Base-by-base conservation (phyloP, 2,888 invertebrate genomes). In the Acrobasis consociella region DNA sequence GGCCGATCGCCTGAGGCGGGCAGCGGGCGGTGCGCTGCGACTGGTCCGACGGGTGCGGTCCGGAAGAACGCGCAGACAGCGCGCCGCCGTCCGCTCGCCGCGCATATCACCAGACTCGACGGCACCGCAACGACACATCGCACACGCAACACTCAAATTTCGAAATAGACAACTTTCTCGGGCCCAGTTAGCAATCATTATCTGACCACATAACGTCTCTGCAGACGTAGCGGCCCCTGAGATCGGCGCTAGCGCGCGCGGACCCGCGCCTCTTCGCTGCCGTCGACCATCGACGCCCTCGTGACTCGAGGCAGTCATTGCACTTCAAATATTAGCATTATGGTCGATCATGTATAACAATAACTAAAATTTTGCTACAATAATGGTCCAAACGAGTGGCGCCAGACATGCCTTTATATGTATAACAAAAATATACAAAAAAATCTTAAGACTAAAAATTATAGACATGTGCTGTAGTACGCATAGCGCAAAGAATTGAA, bases 1-100 rank as follows among this genome's bases (percentile, higher is more conserved):
- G 91, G 92, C 91, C 92, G 85, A 92, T 89, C 80, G 91, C 92
- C 91, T 83, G 89, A 86, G 91, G 91, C 90, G 82, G 85, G 85
- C 86, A 80, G 83, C 86, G 87, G 86, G 84, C 87, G 86, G 86
- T 81, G 83, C 85, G 85, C 83, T 81, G 87, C 88, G 91, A 91
- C 91, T 91, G 89, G 91, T 91, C 86, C 76, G 86, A 91, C 92
- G 87, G 89, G 91, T 90, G 91, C 85, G 86, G 80, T 83, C 87
- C 90, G 89, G 89, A 89, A 87, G 87, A 86, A 80, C 81, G 83
- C 80, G 85, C 89, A 91, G 91, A 91, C 91, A 87, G 91, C 92
- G 91, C 90, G 91, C 90, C 91, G 91, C 91, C 91, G 86, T 75
- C 74, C 79, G 83, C 76, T 77, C 80, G 84, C 85, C 80, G 80